Percentiles rank a stretch among this genome's conserved stretches.
Evolutionary conservation across 2,113 vertebrate species (phyloP).

Genomic region (Vimba vimba): DNA sequence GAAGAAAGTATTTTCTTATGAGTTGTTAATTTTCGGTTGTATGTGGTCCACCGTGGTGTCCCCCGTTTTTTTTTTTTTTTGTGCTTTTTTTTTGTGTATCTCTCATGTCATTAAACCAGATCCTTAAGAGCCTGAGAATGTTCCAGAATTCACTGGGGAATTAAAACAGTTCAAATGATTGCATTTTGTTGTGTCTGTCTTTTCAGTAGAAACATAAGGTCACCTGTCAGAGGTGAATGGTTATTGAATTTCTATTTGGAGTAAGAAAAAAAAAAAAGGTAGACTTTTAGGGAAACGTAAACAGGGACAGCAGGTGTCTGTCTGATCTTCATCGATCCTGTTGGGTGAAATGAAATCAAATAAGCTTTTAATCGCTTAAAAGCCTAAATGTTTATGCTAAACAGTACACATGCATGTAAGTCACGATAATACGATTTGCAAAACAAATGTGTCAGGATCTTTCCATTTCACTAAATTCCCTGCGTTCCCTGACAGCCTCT

Average conservation of each 20-base stretch:
- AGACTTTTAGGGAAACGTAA: neutral
- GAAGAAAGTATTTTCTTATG: constrained; percentile 51
- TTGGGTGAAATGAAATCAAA: neutral
- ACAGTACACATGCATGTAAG: neutral
- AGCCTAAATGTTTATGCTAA: constrained; percentile 17
- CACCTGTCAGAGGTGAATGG: constrained; percentile 45
- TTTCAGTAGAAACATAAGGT: constrained; percentile 45
- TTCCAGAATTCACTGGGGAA: constrained; percentile 54
- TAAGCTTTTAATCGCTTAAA: neutral
- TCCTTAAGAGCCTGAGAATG: constrained; percentile 47
- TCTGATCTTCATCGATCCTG: constrained; percentile 16
- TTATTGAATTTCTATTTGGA: constrained; percentile 45
- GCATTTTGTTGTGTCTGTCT: constrained; percentile 41
- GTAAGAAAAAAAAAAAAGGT: neutral
- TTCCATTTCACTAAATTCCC: constrained; percentile 13
- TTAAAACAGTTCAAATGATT: constrained; percentile 57
- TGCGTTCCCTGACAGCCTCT: constrained; percentile 4
- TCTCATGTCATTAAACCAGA: constrained; percentile 42
- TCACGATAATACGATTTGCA: neutral
- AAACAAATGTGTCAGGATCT: constrained; percentile 24
- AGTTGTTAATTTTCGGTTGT: constrained; percentile 34
- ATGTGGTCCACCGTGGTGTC: constrained; percentile 10
- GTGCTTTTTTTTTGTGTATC: neutral
- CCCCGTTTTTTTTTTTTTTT: neutral
- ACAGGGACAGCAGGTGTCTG: constrained; percentile 3